Evolutionary conservation across 2,797 vertebrate genomes (phyloP), one percentile per base, ranked within the genome.

Genomic region (Pagetopsis macropterus): DNA sequence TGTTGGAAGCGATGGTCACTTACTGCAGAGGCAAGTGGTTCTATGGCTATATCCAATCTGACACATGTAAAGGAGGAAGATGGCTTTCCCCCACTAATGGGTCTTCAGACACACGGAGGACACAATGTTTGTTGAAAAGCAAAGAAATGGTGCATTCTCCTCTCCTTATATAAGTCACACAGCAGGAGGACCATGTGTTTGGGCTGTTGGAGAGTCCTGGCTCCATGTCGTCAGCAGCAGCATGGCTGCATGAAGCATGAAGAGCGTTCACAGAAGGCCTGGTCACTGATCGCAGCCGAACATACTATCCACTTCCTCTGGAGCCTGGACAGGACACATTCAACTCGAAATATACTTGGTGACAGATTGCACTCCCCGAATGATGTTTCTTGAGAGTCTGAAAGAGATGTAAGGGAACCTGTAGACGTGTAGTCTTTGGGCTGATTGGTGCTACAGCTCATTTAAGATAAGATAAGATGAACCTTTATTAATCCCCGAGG

Each of bases 181-280:
- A 50, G 63, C 70, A 64, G 65, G 59, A 83, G 51, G 73, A 52
- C 56, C 79, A 84, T 52, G 48, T 75, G 81, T 75, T 75, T 82
- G 63, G 72, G 70, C 68, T 75, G 82, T 17, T 21, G 48, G 60
- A 43, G 71, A 65, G 51, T 64, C 56, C 65, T 81, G 81, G 57
- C 81, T 60, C 51, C 59, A 45, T 79, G 83, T 81, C 79, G 21
- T 21, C 21, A 70, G 74, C 73, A 61, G 56, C 52, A 71, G 74
- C 45, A 74, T 81, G 57, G 70, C 48, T 41, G 33, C 74, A 78
- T 43, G 67, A 65, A 37, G 33, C 33, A 37, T 37, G 33, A 72
- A 60, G 44, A 41, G 41, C 50, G n/a, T 81, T 82, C 76, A 64
- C 61, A 41, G 33, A 37, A n/a, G 51, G 56, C 51, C 44, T 49